These are phyloP conservation scores for Drosophila bifasciata DNA, from an alignment of 1,140 invertebrate genomes.

Conservation along the genomic window DNA sequence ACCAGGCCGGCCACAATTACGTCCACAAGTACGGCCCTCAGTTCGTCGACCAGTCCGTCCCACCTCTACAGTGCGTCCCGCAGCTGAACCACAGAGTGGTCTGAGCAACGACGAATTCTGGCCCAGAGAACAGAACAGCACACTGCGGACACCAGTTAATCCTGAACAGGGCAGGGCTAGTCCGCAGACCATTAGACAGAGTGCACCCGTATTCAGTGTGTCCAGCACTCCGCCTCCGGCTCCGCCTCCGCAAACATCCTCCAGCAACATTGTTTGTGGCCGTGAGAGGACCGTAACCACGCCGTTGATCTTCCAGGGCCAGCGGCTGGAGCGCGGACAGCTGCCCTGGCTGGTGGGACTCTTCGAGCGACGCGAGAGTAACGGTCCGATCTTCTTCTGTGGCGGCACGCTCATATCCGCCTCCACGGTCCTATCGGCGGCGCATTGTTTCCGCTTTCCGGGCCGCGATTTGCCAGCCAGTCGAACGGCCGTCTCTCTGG, in stretches of 20 bases:
- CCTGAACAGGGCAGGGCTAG: too few relatives aligned
- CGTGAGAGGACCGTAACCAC: conserved; percentile 61
- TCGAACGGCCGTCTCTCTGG: conserved; percentile 79
- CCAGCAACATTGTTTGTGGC: conserved; percentile 46
- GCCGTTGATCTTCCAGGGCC: conserved; percentile 86
- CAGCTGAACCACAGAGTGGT: too few relatives aligned
- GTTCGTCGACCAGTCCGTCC: too few relatives aligned
- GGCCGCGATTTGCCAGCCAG: conserved; percentile 47
- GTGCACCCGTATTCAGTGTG: too few relatives aligned
- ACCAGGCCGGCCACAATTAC: too few relatives aligned
- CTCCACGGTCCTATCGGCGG: conserved; percentile 85
- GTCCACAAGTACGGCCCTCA: too few relatives aligned
- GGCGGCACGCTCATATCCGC: conserved; percentile 85
- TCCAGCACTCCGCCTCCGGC: too few relatives aligned
- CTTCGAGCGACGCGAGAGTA: conserved; percentile 77
- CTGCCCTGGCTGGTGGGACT: conserved; percentile 90
- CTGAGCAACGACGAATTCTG: too few relatives aligned
- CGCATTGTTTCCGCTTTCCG: conserved; percentile 79
- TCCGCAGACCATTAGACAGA: too few relatives aligned
- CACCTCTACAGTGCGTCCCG: too few relatives aligned
- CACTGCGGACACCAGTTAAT: too few relatives aligned
- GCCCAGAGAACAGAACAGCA: too few relatives aligned
- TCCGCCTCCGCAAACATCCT: background rate
- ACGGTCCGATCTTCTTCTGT: conserved; percentile 75
- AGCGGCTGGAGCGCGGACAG: conserved; percentile 85